Percentiles rank a stretch among this genome's conserved stretches.
Conservation (phyloP, 1,140 invertebrate species). For the Globodera ellingtonae region DNA sequence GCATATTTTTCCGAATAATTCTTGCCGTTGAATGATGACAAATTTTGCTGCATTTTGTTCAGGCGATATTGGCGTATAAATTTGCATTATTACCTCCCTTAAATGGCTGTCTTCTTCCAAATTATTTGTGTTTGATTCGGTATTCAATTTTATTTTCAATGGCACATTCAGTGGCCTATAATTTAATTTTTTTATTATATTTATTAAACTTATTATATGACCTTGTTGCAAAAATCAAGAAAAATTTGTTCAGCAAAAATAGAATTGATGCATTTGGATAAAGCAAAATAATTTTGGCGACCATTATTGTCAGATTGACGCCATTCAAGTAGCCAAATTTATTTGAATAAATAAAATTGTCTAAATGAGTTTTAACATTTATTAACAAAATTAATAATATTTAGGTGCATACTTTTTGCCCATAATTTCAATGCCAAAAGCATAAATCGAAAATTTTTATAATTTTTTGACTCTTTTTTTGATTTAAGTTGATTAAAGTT, state of each 20-base stretch:
- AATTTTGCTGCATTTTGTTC: slow-evolving; percentile 23
- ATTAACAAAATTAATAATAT: no score
- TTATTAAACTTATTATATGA: no score
- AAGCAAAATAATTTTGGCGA: slow-evolving; percentile 18
- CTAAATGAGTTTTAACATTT: no score
- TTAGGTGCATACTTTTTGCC: slow-evolving; percentile 22
- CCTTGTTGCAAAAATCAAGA: slow-evolving; percentile 52
- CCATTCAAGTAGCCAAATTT: slow-evolving; percentile 73
- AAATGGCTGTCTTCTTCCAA: background rate
- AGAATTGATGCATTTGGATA: slow-evolving; percentile 3
- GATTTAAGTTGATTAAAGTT: no score
- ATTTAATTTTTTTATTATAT: background rate
- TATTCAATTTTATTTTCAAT: background rate
- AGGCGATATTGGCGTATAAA: slow-evolving; percentile 1
- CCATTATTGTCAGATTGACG: slow-evolving; percentile 67
- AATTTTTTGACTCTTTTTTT: background rate
- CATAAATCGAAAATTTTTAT: background rate
- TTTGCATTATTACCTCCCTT: background rate
- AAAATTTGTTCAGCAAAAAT: slow-evolving; percentile 67
- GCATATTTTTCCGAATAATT: slow-evolving; percentile 19
- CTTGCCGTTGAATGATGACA: slow-evolving; percentile 1
- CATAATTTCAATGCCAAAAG: slow-evolving; percentile 11
- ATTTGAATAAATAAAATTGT: slow-evolving; percentile 75
- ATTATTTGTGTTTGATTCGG: no score
- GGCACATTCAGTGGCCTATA: background rate